Evolutionary conservation across 1,140 invertebrate genomes (phyloP), one percentile per base, ranked within the genome.

Genomic region (Nasonia giraulti): DNA sequence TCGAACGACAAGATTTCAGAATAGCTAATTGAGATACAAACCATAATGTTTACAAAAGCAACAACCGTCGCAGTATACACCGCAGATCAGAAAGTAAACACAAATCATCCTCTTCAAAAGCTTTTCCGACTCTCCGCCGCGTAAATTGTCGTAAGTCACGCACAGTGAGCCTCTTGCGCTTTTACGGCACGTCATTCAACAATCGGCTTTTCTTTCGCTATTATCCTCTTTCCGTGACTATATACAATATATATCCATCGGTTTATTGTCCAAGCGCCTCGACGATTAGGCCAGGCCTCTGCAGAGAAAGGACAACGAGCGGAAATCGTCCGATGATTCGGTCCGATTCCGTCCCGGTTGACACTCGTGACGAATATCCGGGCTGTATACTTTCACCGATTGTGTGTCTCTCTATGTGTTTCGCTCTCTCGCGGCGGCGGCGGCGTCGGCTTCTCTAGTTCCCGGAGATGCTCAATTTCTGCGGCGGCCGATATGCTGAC

Each of bases 361-460:
- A 83, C 75, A 77, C 23, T 83, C 76, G 23, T 37, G 62, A 81
- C 69, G 75, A 84, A 84, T 84, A 84, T 84, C 82, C 75, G 75
- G 82, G 14, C 37, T 11, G 17, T 55, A 37, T 37, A 83, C 82
- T 84, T 84, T 84, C 82, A 84, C 82, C 66, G 33, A 84, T 84
- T 78, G 75, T 84, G 40, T 37, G 33, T 37, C 33, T 37, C 31
- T 69, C 27, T 69, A 27, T 27, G 68, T 31, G 2, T 68, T 68
- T 68, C 55, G 20, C 5, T 62, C 55, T 20, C 47, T 78, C 40
- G n/a, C 10, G 20, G 47, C 10, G 5, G 10, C 7, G 20, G 47
- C 10, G 12, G 50, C 11, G 4, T 40, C 37, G 40, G 33, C 33
- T 37, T 77, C 37, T 77, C 40, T 47, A 40, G 73, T 37, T 10